Evolutionary conservation across 2,113 vertebrate species (phyloP).

Genomic region (Nyctibius bracteatus): DNA sequence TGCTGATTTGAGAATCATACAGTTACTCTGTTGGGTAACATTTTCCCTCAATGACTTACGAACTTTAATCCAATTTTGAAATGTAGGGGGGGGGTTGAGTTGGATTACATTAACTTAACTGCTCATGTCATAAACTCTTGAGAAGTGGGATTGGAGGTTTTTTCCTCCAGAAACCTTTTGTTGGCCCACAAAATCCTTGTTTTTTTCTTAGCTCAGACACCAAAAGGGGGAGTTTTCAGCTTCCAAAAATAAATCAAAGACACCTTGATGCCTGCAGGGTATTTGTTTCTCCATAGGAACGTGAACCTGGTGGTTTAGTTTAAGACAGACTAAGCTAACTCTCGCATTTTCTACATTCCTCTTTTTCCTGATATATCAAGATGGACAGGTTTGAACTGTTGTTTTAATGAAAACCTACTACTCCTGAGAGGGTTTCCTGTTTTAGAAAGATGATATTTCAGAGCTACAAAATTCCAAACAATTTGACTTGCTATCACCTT

Average conservation of each 20-base stretch:
- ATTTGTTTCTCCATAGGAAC: slow-evolving; percentile 59
- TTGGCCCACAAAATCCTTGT: neutral
- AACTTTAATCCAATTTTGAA: slow-evolving; percentile 58
- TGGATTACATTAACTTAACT: slow-evolving; percentile 14
- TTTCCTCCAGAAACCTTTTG: neutral
- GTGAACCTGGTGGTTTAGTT: slow-evolving; percentile 47
- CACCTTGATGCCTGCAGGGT: slow-evolving; percentile 10
- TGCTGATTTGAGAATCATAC: neutral
- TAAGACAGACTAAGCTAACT: slow-evolving; percentile 24
- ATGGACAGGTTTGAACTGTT: slow-evolving; percentile 53
- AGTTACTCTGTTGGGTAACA: neutral
- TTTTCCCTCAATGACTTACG: neutral
- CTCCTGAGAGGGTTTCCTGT: slow-evolving; percentile 44
- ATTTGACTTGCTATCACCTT: slow-evolving; percentile 42
- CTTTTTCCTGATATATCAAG: slow-evolving; percentile 41
- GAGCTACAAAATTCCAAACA: slow-evolving; percentile 28
- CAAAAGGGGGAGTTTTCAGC: neutral
- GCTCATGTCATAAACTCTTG: neutral
- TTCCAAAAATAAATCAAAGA: slow-evolving; percentile 59
- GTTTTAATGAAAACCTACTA: slow-evolving; percentile 58
- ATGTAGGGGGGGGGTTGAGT: neutral
- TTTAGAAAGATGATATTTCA: slow-evolving; percentile 30
- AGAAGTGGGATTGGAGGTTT: neutral
- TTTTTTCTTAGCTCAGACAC: neutral
- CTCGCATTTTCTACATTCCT: slow-evolving; percentile 59